phyloP scores from a whole-genome alignment of 1,140 invertebrate genomes.

The Bathynomus jamesi region DNA sequence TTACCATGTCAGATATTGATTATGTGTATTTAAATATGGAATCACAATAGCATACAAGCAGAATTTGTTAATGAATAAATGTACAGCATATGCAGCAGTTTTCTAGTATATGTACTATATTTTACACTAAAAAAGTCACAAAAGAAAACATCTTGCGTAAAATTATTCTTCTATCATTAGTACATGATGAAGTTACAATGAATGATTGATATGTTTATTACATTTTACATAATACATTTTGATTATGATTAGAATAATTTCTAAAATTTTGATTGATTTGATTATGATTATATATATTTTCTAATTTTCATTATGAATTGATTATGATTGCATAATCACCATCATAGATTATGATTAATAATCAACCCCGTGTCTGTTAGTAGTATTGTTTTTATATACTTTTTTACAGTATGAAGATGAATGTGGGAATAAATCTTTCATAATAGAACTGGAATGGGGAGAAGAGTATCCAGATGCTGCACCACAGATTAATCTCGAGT shows the following conservation, averaged over 20 bases:
- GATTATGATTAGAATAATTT: background rate
- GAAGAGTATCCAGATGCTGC: conserved; percentile 72
- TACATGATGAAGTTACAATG: too few species aligned
- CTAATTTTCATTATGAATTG: background rate
- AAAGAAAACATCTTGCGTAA: too few species aligned
- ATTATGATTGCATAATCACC: background rate
- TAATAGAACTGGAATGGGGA: conserved; percentile 80
- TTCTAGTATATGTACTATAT: too few species aligned
- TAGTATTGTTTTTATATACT: background rate
- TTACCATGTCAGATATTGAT: too few species aligned
- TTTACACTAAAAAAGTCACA: too few species aligned
- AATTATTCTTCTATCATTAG: too few species aligned
- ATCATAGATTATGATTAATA: background rate
- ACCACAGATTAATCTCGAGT: conserved; percentile 74
- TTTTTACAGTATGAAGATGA: conserved; percentile 70
- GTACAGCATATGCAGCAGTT: too few species aligned
- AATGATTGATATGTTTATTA: too few species aligned
- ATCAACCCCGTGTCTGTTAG: background rate
- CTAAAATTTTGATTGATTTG: background rate
- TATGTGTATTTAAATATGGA: too few species aligned
- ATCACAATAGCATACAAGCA: too few species aligned
- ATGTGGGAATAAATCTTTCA: conserved; percentile 67
- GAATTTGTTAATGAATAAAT: too few species aligned
- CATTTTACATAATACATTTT: too few species aligned
- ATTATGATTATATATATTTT: background rate